Evolutionary conservation across 2,113 vertebrate genomes (phyloP).

Genomic region (Zosterops japonicus): DNA sequence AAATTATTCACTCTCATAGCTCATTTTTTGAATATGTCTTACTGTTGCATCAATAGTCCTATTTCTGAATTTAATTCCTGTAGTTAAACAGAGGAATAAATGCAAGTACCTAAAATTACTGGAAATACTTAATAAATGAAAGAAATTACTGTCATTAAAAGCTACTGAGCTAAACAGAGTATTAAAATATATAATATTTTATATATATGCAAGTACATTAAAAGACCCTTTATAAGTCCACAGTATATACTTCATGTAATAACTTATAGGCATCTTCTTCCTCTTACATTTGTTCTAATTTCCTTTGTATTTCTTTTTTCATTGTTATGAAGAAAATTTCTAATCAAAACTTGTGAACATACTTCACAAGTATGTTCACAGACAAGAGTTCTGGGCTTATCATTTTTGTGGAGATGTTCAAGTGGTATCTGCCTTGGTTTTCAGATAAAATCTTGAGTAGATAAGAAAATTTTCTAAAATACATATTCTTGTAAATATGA

Average conservation of each 20-base stretch:
- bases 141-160: not conserved
- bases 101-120: not conserved
- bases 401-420: not conserved
- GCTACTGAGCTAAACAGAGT: not conserved
- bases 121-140: not conserved
- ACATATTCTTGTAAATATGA: not conserved
- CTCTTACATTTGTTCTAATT: not conserved
- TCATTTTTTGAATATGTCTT: not conserved
- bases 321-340: not conserved
- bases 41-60: not conserved
- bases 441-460: not conserved
- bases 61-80: not conserved
- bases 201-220: not conserved
- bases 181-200: not conserved
- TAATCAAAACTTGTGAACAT: not conserved
- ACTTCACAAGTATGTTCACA: not conserved
- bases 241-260: not conserved
- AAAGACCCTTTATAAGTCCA: not conserved
- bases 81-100: not conserved
- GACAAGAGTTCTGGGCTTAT: not conserved
- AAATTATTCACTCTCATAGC: not conserved
- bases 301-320: not conserved
- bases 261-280: not conserved
- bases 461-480: not conserved
- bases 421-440: not conserved